These are phyloP conservation scores for Syrmaticus mikado DNA, from an alignment of 2,113 vertebrate species.

Conservation along the genomic window DNA sequence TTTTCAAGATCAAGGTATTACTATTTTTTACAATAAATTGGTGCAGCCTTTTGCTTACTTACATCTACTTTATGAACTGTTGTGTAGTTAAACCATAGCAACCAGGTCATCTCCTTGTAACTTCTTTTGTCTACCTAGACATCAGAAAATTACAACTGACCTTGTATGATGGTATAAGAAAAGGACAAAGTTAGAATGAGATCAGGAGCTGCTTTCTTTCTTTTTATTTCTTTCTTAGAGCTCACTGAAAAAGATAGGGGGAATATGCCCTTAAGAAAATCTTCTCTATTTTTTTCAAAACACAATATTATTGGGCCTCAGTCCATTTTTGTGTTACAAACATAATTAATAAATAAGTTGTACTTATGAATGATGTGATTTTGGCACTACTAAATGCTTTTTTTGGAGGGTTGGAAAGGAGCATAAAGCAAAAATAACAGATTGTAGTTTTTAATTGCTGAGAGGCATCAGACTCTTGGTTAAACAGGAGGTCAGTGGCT, in stretches of 20 bases:
- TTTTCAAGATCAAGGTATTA: conserved; percentile 76
- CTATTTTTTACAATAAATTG: conserved; percentile 25
- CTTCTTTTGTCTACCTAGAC: background rate
- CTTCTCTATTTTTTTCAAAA: background rate
- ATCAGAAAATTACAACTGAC: background rate
- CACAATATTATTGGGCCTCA: background rate
- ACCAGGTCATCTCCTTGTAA: background rate
- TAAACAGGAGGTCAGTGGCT: background rate
- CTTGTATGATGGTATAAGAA: background rate
- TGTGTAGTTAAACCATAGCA: background rate
- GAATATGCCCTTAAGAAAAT: background rate
- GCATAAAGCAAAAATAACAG: background rate
- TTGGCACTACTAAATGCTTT: conserved; percentile 18
- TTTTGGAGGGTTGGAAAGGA: background rate
- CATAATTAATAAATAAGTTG: background rate
- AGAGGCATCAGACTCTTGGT: background rate
- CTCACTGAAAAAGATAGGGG: background rate
- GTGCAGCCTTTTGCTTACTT: conserved; percentile 13
- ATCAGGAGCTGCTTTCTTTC: background rate
- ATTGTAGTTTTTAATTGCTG: conserved; percentile 22
- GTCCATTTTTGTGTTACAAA: background rate
- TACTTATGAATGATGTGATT: background rate
- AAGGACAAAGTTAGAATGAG: background rate
- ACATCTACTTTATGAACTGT: background rate
- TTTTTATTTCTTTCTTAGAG: background rate